Conservation (phyloP, 53 echinoderm and acorn worm species). For the Holothuria scabra region DNA sequence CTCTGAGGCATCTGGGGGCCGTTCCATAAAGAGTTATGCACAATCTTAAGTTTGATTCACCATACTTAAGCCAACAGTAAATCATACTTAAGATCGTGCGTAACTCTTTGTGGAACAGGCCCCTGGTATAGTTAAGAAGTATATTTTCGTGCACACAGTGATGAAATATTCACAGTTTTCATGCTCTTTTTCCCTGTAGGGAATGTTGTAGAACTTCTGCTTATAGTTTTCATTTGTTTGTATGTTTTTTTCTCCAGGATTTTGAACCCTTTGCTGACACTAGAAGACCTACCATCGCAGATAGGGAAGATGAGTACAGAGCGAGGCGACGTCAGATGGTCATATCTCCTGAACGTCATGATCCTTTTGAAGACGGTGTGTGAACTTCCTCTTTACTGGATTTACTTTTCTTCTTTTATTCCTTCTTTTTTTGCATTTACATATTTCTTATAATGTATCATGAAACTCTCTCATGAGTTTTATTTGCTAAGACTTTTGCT, state of each 20-base stretch:
- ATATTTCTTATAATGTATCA: neutral
- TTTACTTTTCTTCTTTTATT: neutral
- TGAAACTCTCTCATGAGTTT: too few species aligned
- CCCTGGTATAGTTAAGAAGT: too few species aligned
- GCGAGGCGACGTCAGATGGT: conserved; percentile 72
- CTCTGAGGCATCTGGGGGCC: too few species aligned
- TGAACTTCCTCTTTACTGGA: neutral
- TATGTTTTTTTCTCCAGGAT: conserved; percentile 56
- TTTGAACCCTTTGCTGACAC: conserved; percentile 97
- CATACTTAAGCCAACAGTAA: too few species aligned
- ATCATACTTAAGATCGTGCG: too few species aligned
- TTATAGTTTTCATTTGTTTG: neutral
- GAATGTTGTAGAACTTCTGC: too few species aligned
- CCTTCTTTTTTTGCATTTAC: neutral
- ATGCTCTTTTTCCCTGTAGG: neutral
- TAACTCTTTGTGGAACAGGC: too few species aligned
- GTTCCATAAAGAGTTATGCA: too few species aligned
- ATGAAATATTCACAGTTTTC: neutral
- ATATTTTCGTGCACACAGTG: too few species aligned
- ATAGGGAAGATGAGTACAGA: conserved; percentile 94
- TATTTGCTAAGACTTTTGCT: too few species aligned
- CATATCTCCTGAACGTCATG: conserved; percentile 94
- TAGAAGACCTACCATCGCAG: conserved; percentile 78
- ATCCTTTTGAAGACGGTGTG: conserved; percentile 78
- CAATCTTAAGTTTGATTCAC: too few species aligned